phyloP scores from a whole-genome alignment of 1,140 invertebrate genomes.

The Temnothorax nylanderi region DNA sequence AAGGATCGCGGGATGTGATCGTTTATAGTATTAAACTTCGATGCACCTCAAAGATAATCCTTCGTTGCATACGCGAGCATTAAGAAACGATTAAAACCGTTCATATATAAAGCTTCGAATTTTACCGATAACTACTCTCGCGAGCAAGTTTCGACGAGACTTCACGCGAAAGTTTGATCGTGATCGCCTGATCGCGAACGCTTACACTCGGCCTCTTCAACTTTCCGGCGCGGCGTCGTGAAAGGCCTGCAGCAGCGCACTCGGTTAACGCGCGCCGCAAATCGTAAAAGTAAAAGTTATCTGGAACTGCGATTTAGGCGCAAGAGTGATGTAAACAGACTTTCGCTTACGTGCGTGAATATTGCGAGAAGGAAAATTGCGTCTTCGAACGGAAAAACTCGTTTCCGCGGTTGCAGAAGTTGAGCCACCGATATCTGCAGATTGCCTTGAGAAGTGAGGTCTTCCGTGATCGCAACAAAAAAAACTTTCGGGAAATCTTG shows the following conservation, averaged over 20 bases:
- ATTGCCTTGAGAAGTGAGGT: conserved; percentile 67
- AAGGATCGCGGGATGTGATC: not conserved
- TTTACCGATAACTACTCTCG: conserved; percentile 37
- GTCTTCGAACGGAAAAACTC: conserved; percentile 62
- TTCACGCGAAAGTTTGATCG: conserved; percentile 56
- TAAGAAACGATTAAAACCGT: conserved; percentile 38
- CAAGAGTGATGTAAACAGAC: conserved; percentile 60
- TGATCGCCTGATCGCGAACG: conserved; percentile 28
- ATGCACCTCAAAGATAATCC: conserved; percentile 25
- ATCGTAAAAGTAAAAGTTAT: conserved; percentile 74
- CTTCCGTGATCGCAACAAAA: not conserved
- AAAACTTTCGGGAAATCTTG: conserved; percentile 62
- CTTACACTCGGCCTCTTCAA: conserved; percentile 9
- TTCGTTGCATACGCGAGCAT: conserved; percentile 14
- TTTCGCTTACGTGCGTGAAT: not conserved
- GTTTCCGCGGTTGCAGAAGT: conserved; percentile 41
- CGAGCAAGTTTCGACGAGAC: conserved; percentile 41
- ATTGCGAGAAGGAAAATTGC: not conserved
- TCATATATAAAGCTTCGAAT: conserved; percentile 33
- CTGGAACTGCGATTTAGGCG: conserved; percentile 55
- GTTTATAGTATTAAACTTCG: conserved; percentile 10
- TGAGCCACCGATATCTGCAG: conserved; percentile 14
- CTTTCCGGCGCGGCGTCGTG: conserved; percentile 14
- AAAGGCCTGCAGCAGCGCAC: conserved; percentile 19
- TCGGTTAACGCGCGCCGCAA: conserved; percentile 52